A percentile compares a stretch with the other conserved stretches of the same genome.
Conservation (phyloP, 2,888 invertebrate species). For the Neoitamus cyanurus region DNA sequence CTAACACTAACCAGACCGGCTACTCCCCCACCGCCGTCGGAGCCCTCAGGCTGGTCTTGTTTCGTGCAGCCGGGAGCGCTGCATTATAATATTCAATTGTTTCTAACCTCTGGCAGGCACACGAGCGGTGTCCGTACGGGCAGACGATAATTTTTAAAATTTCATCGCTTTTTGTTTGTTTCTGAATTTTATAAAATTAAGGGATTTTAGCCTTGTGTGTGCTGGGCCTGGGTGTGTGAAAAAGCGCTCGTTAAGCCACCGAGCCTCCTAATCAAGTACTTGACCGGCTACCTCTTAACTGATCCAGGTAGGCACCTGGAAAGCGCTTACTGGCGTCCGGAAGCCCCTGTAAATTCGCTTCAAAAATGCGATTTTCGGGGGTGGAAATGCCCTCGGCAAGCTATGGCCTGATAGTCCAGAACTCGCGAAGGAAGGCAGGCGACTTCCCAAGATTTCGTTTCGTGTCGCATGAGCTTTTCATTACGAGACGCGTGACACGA, state of each 20-base stretch:
- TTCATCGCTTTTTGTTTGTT: slow-evolving; percentile 18
- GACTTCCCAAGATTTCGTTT: neutral
- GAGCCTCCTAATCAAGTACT: slow-evolving; percentile 9
- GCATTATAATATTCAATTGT: slow-evolving; percentile 29
- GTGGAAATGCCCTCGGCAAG: neutral
- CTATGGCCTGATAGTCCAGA: neutral
- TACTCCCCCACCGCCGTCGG: neutral
- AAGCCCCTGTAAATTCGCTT: neutral
- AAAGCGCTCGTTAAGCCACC: neutral
- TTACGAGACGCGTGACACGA: slow-evolving; percentile 40
- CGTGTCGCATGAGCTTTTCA: slow-evolving; percentile 38
- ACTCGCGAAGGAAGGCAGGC: too few species aligned
- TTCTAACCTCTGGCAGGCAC: neutral
- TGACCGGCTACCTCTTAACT: slow-evolving; percentile 3
- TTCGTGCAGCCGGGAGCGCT: neutral
- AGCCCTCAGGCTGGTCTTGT: neutral
- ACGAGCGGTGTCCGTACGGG: neutral
- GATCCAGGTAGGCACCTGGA: neutral
- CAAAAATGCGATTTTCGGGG: slow-evolving; percentile 39
- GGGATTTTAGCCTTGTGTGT: neutral
- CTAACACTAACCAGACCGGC: neutral
- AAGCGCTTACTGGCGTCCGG: slow-evolving; percentile 27
- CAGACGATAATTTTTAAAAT: slow-evolving; percentile 25
- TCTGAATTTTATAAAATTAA: slow-evolving; percentile 19
- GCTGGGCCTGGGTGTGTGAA: neutral